Conservation (phyloP, 1,140 invertebrate genomes). For the Pogonus chalceus region DNA sequence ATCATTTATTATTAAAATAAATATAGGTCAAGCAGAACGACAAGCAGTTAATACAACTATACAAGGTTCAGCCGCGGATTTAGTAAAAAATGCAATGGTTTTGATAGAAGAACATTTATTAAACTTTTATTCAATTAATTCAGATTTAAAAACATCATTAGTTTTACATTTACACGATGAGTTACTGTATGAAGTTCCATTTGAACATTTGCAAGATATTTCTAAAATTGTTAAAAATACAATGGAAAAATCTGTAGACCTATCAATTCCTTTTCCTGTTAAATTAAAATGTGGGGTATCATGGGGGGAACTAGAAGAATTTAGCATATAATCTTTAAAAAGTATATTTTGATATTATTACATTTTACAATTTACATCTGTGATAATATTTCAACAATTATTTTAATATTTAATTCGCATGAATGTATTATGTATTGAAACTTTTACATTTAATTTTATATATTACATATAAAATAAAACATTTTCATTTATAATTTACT, state of each 20-base stretch:
- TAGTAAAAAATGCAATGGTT: conserved; percentile 86
- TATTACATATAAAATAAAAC: too few species aligned
- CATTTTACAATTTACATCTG: too few species aligned
- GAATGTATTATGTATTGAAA: too few species aligned
- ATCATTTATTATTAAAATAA: not conserved
- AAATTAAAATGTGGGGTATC: conserved; percentile 71
- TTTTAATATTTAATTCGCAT: too few species aligned
- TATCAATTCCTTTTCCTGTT: conserved; percentile 73
- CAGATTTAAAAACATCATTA: conserved; percentile 35
- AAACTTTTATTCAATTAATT: conserved; percentile 23
- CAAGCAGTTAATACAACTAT: conserved; percentile 92
- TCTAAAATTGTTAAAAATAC: conserved; percentile 55
- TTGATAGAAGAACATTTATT: conserved; percentile 52
- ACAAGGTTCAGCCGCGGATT: conserved; percentile 92
- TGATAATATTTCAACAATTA: too few species aligned
- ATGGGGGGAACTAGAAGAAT: conserved; percentile 57
- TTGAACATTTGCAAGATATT: conserved; percentile 48
- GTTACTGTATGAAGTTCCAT: conserved; percentile 81
- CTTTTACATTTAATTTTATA: too few species aligned
- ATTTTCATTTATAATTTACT: too few species aligned
- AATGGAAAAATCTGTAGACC: conserved; percentile 70
- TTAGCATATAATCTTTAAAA: not conserved
- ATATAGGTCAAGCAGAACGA: conserved; percentile 74
- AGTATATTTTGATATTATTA: too few species aligned
- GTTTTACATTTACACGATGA: conserved; percentile 94